Evolutionary conservation across 92 coral and sea anemone species (phyloP).

Genomic region (Ricordea florida): DNA sequence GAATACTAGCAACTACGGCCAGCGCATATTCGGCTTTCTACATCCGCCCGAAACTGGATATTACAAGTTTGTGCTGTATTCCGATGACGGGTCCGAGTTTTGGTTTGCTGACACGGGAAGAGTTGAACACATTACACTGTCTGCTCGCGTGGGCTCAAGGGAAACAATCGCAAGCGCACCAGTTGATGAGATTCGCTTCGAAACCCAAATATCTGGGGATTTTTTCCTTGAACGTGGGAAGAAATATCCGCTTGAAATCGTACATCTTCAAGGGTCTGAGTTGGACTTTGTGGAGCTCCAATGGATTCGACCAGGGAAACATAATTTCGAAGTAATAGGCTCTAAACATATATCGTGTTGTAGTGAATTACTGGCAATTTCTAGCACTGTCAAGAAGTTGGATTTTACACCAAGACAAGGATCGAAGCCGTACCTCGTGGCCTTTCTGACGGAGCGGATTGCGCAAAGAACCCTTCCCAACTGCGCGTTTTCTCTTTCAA

Average conservation of each 20-base stretch:
- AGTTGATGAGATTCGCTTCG: slow-evolving; percentile 23
- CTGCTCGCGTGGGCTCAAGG: slow-evolving; percentile 37
- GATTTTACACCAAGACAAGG: background rate
- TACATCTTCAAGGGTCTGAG: slow-evolving; percentile 55
- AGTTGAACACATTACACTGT: slow-evolving; percentile 18
- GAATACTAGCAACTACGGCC: slow-evolving; percentile 41
- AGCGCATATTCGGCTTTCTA: slow-evolving; percentile 62
- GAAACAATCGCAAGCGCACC: slow-evolving; percentile 49
- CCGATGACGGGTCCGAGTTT: slow-evolving; percentile 75
- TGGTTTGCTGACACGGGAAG: slow-evolving; percentile 57
- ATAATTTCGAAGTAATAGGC: slow-evolving; percentile 35
- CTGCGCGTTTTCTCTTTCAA: slow-evolving; percentile 7
- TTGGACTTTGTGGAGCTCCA: slow-evolving; percentile 59
- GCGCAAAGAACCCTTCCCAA: slow-evolving; percentile 47
- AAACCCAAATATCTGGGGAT: slow-evolving; percentile 53
- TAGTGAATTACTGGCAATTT: background rate
- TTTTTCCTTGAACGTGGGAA: slow-evolving; percentile 41
- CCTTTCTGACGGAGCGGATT: slow-evolving; percentile 67
- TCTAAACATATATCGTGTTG: slow-evolving; percentile 50
- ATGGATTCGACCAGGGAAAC: slow-evolving; percentile 75
- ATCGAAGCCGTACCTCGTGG: slow-evolving; percentile 39
- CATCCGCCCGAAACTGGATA: slow-evolving; percentile 69
- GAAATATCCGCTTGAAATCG: slow-evolving; percentile 59
- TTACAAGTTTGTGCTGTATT: slow-evolving; percentile 67
- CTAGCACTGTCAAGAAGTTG: background rate